Conservation (phyloP, 2,797 vertebrate species). For the Eremophila alpestris region DNA sequence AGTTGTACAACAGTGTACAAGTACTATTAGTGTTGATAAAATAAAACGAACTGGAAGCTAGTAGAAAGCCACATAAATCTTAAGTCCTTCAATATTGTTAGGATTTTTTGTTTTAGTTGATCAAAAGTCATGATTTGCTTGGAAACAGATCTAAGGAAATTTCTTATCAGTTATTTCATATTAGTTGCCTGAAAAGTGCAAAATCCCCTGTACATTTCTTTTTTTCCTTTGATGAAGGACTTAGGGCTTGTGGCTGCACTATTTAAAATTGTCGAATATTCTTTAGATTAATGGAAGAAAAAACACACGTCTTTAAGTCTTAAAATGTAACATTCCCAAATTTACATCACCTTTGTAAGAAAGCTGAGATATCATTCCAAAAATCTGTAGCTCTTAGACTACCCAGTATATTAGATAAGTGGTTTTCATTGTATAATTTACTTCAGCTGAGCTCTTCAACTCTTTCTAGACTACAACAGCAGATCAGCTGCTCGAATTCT, state of each 20-base stretch:
- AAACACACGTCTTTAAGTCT: accelerated
- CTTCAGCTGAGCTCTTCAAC: not conserved
- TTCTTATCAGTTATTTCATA: not conserved
- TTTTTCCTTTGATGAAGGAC: not conserved
- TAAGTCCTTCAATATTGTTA: not conserved
- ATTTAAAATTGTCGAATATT: not conserved
- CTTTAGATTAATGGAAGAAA: not conserved
- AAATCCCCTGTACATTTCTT: not conserved
- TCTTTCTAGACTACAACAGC: conserved; percentile 89
- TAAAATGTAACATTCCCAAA: not conserved
- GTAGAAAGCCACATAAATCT: not conserved
- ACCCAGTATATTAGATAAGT: not conserved
- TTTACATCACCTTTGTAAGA: not conserved
- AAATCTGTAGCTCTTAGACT: not conserved
- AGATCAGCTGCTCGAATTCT: conserved; percentile 96
- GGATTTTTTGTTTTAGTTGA: not conserved
- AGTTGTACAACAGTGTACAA: not conserved
- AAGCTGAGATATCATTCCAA: not conserved
- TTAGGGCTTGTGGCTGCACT: not conserved
- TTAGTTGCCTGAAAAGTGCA: not conserved
- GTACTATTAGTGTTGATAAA: accelerated
- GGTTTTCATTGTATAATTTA: not conserved
- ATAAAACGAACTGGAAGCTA: not conserved
- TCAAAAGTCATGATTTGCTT: not conserved
- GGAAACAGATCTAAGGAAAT: not conserved